Conservation (phyloP, 2,113 vertebrate genomes). For the Ctenodactylus gundi region DNA sequence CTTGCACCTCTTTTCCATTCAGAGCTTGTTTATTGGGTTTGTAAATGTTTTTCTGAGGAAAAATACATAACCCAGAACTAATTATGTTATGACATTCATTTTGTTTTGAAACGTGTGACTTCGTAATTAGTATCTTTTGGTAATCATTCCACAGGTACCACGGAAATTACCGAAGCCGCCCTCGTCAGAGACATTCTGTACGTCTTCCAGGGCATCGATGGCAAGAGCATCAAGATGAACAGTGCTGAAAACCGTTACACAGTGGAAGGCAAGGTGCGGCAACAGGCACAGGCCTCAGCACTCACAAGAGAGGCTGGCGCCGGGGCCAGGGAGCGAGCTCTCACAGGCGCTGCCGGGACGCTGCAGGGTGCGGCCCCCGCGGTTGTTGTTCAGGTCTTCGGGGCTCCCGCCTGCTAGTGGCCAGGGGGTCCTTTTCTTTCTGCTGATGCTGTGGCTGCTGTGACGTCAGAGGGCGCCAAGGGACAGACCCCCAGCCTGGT, state of each 20-base stretch:
- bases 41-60: background rate
- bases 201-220: constrained; percentile 99
- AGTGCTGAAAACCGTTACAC: constrained; percentile 94
- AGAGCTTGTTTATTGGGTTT: background rate
- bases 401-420: too few relatives aligned
- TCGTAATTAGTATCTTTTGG: background rate
- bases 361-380: too few relatives aligned
- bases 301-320: background rate
- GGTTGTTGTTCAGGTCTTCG: too few relatives aligned
- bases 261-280: constrained; percentile 93
- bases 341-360: fast-evolving
- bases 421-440: too few relatives aligned
- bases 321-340: fast-evolving
- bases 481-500: background rate
- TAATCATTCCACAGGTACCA: constrained; percentile 76
- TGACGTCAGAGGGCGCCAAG: background rate
- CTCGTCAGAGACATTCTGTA: constrained; percentile 97
- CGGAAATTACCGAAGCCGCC: constrained; percentile 91
- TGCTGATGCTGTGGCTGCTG: background rate
- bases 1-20: background rate
- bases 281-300: fast-evolving
- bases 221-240: constrained; percentile 96
- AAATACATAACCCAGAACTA: background rate
- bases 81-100: background rate
- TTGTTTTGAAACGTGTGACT: background rate